A percentile compares a stretch with the other conserved stretches of the same genome.
Evolutionary conservation across 2,113 vertebrate species (phyloP).

Genomic region (Nettapus auritus): DNA sequence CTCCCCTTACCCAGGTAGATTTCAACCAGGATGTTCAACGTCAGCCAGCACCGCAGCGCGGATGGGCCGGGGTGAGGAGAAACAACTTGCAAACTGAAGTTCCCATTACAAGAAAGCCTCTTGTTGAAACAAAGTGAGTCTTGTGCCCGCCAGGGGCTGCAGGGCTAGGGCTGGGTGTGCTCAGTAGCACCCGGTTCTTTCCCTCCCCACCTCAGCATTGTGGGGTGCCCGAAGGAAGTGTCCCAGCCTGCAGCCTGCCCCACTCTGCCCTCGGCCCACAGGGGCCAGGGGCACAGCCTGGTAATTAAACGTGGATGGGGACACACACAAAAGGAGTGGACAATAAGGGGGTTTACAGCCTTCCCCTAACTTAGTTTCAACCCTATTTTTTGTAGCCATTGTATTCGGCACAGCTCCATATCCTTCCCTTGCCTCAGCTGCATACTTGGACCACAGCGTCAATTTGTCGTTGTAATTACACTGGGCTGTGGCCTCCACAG

Average conservation of each 20-base stretch:
- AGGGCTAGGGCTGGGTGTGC: not conserved
- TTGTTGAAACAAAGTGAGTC: not conserved
- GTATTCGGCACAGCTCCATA: constrained; percentile 23
- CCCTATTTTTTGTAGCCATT: not conserved
- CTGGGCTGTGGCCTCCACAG: not conserved
- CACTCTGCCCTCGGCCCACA: too few relatives aligned
- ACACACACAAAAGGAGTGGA: not conserved
- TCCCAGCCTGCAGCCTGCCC: too few relatives aligned
- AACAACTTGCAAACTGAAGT: not conserved
- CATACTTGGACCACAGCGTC: constrained; percentile 16
- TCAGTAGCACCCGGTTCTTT: not conserved
- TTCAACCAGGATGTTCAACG: constrained; percentile 27
- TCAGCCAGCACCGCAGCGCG: not conserved
- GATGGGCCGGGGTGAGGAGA: not conserved
- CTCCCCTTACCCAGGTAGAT: constrained; percentile 11
- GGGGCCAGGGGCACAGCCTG: not conserved
- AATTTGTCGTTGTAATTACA: constrained; percentile 39
- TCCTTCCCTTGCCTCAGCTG: constrained; percentile 50
- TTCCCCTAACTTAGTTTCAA: not conserved
- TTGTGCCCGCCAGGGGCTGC: not conserved
- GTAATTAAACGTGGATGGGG: not conserved
- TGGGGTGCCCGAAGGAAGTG: too few relatives aligned
- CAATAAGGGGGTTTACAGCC: not conserved
- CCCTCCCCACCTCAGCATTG: too few relatives aligned
- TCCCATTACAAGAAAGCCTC: not conserved